phyloP scores from a whole-genome alignment of 1,140 invertebrate species.

The Ostrea edulis region DNA sequence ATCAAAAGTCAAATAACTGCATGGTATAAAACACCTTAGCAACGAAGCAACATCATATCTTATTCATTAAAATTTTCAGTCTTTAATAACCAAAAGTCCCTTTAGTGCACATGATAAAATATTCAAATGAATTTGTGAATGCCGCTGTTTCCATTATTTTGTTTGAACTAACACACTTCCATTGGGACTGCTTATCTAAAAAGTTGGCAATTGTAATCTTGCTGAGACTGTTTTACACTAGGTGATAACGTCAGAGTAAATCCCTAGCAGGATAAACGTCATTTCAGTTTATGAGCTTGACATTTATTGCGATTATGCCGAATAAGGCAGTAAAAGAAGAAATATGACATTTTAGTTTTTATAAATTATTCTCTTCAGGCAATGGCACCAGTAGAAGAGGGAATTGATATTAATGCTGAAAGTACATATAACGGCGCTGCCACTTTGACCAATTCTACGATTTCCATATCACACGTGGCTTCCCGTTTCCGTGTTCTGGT shows the following conservation, averaged over 20 bases:
- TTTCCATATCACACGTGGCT: background rate
- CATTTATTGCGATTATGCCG: constrained; percentile 10
- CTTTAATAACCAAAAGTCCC: too few species aligned
- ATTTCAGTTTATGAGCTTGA: constrained; percentile 16
- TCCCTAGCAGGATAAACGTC: background rate
- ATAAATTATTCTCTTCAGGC: background rate
- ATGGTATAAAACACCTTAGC: too few species aligned
- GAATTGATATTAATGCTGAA: background rate
- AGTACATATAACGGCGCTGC: background rate
- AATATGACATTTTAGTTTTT: constrained; percentile 15
- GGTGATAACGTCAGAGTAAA: background rate
- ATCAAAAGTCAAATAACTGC: too few species aligned
- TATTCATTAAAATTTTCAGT: too few species aligned
- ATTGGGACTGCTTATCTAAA: constrained; percentile 8
- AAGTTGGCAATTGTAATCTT: constrained; percentile 27
- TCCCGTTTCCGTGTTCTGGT: too few species aligned
- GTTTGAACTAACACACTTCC: background rate
- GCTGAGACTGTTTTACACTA: background rate
- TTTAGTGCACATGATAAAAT: background rate
- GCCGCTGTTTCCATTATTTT: background rate
- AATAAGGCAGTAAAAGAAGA: background rate
- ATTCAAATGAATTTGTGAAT: background rate
- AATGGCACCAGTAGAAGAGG: background rate
- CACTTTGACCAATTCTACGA: background rate
- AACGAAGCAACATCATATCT: too few species aligned